phyloP scores from a whole-genome alignment of 2,888 invertebrate genomes.

The Dicyrtoma fusca region DNA sequence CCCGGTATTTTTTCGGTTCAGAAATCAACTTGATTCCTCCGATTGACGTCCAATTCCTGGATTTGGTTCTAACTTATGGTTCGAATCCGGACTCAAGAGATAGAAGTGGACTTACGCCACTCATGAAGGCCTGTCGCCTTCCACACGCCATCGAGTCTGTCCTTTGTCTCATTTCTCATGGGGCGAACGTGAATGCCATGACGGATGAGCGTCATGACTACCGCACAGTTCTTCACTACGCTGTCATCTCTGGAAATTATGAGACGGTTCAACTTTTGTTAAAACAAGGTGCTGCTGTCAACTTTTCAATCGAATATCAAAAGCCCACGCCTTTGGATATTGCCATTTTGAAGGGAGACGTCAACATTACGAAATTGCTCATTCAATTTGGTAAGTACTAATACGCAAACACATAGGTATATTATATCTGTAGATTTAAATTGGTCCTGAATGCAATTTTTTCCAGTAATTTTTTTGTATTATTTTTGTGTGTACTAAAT shows the following conservation, averaged over 20 bases:
- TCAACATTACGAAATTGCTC: conserved; percentile 71
- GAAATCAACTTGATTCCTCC: conserved; percentile 85
- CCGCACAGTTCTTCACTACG: conserved; percentile 86
- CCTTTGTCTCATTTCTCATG: conserved; percentile 73
- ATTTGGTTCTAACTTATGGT: conserved; percentile 79
- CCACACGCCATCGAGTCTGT: conserved; percentile 77
- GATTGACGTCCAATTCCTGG: conserved; percentile 76
- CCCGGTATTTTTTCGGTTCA: conserved; percentile 86
- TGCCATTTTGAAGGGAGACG: conserved; percentile 80
- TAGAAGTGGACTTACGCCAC: conserved; percentile 81
- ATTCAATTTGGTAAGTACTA: conserved; percentile 68
- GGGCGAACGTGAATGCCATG: conserved; percentile 84
- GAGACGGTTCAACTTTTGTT: conserved; percentile 76
- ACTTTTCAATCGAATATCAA: conserved; percentile 66
- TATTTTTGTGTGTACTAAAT: not conserved
- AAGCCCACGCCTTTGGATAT: conserved; percentile 82
- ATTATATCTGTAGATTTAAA: not conserved
- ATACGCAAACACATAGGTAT: too few relatives aligned
- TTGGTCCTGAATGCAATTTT: not conserved
- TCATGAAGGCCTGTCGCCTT: conserved; percentile 87
- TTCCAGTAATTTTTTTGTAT: not conserved
- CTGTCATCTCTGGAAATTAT: conserved; percentile 74
- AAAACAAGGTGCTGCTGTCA: conserved; percentile 78
- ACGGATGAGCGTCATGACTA: conserved; percentile 84
- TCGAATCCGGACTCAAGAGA: conserved; percentile 86